Evolutionary conservation across 1,140 invertebrate species (phyloP).

Genomic region (Mamestra configurata): DNA sequence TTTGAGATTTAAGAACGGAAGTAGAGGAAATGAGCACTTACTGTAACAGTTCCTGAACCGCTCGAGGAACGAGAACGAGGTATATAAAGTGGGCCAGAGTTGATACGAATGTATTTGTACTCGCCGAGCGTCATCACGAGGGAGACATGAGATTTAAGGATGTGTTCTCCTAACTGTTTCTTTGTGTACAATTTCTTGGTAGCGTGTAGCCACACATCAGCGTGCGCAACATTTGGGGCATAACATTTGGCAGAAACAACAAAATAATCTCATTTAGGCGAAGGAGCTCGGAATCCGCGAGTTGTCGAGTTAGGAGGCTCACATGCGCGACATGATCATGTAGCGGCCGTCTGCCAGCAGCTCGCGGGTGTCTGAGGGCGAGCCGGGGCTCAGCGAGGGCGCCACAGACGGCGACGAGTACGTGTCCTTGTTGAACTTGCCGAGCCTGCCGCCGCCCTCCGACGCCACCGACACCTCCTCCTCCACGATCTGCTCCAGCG

Average conservation of each 20-base stretch:
- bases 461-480: conserved; percentile 87
- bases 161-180: neutral
- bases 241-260: neutral
- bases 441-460: conserved; percentile 80
- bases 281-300: conserved; percentile 63
- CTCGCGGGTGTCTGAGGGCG: conserved; percentile 91
- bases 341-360: conserved; percentile 89
- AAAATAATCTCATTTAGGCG: neutral
- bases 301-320: conserved; percentile 70
- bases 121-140: neutral
- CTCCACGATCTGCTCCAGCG: conserved; percentile 89
- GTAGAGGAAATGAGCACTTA: conserved; percentile 38
- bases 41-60: conserved; percentile 38
- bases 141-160: neutral
- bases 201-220: neutral
- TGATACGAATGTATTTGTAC: neutral
- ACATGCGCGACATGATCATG: conserved; percentile 87
- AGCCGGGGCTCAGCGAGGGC: conserved; percentile 90
- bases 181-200: neutral
- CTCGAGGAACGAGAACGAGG: neutral
- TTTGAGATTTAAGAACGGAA: conserved; percentile 44
- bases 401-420: conserved; percentile 88
- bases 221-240: conserved; percentile 22
- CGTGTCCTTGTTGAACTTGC: conserved; percentile 83
- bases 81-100: neutral